phyloP scores from a whole-genome alignment of 2,797 vertebrate genomes.

The Chloroceryle amazona region DNA sequence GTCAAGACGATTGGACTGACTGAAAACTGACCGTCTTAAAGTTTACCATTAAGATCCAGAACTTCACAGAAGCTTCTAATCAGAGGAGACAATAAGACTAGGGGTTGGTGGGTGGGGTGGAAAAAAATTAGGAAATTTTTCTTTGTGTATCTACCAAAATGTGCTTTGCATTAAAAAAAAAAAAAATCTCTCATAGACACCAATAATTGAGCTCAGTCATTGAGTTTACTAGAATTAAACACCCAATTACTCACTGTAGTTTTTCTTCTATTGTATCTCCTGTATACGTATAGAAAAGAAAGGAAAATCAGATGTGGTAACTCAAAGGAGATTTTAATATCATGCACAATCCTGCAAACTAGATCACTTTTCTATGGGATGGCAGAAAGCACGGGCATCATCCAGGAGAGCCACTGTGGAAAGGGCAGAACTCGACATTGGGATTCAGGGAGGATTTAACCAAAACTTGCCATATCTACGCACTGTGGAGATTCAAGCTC shows the following conservation, averaged over 20 bases:
- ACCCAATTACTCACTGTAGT: not conserved
- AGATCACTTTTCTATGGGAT: not conserved
- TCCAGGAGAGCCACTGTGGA: not conserved
- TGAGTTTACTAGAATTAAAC: not conserved
- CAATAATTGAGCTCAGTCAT: not conserved
- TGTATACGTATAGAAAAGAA: not conserved
- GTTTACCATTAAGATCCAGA: not conserved
- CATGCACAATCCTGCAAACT: not conserved
- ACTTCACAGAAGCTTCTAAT: not conserved
- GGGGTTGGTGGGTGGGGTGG: rapidly evolving
- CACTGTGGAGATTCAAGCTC: not conserved
- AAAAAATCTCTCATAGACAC: not conserved
- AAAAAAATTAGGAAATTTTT: not conserved
- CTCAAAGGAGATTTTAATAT: not conserved
- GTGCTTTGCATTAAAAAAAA: not conserved
- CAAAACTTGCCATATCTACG: not conserved
- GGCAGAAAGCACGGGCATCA: not conserved
- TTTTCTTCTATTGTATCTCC: not conserved
- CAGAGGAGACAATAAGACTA: not conserved
- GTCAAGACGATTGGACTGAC: not conserved
- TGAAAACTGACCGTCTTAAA: not conserved
- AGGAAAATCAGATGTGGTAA: not conserved
- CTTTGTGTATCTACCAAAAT: not conserved
- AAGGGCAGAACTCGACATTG: not conserved
- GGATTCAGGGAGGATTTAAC: not conserved